Percentiles rank a stretch among this genome's conserved stretches.
phyloP scores from a whole-genome alignment of 2,888 invertebrate genomes.

The Ditylenchus weischeri region DNA sequence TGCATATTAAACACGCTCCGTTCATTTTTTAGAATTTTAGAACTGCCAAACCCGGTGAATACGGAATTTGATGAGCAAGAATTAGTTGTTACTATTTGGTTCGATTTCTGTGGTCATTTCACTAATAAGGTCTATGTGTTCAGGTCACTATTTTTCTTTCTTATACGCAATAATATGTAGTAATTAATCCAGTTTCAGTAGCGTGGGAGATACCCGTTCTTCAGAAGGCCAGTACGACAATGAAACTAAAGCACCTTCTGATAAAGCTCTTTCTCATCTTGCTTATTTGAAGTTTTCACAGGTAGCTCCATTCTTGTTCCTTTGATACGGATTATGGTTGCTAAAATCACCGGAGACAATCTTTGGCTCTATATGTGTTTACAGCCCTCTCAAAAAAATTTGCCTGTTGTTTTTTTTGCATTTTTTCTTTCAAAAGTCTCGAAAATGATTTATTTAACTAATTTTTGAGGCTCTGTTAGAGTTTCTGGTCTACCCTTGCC shows the following conservation, averaged over 20 bases:
- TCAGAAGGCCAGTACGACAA: conserved; percentile 6
- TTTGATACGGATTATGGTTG: too few species aligned
- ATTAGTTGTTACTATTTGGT: conserved; percentile 53
- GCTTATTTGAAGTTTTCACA: conserved; percentile 47
- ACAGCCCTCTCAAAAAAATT: too few species aligned
- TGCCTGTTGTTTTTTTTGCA: too few species aligned
- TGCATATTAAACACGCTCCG: background rate
- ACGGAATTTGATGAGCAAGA: conserved; percentile 40
- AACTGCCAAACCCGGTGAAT: conserved; percentile 53
- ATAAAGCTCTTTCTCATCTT: conserved; percentile 42
- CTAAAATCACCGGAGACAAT: too few species aligned
- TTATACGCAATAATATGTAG: background rate
- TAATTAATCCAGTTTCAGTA: background rate
- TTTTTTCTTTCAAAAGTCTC: too few species aligned
- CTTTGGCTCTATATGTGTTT: too few species aligned
- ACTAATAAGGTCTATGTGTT: conserved; percentile 57
- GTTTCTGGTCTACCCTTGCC: too few species aligned
- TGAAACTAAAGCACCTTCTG: conserved; percentile 29
- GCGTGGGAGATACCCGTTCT: conserved; percentile 1
- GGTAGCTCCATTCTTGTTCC: background rate
- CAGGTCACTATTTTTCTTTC: conserved; percentile 40
- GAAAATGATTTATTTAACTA: too few species aligned
- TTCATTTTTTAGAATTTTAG: conserved; percentile 32
- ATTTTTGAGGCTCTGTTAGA: too few species aligned
- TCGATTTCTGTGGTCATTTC: conserved; percentile 57